Conservation (phyloP, 2,113 vertebrate genomes). For the Egretta garzetta region DNA sequence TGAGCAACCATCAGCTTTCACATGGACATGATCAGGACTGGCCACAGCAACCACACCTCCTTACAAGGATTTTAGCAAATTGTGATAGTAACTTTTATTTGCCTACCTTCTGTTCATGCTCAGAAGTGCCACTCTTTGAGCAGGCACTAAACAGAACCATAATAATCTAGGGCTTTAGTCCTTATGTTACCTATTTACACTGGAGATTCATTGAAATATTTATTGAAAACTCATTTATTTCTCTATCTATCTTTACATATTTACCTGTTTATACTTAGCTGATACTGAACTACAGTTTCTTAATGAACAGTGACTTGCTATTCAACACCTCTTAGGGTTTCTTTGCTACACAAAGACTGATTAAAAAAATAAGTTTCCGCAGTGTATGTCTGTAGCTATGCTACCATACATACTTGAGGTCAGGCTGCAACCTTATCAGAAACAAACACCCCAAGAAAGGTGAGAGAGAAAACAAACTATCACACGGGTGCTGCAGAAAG, state of each 20-base stretch:
- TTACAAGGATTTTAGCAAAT: background rate
- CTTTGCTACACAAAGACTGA: background rate
- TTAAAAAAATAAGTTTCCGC: background rate
- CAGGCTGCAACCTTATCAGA: background rate
- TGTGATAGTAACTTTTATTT: background rate
- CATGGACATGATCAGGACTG: background rate
- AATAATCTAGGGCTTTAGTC: background rate
- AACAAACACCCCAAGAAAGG: background rate
- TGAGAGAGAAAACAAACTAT: background rate
- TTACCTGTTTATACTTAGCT: background rate
- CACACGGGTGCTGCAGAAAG: background rate
- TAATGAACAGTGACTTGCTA: background rate
- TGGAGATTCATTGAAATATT: background rate
- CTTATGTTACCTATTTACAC: background rate
- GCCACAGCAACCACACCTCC: background rate
- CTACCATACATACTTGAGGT: background rate
- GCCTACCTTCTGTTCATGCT: background rate
- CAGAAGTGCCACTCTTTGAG: background rate
- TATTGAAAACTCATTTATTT: background rate
- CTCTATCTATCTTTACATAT: background rate
- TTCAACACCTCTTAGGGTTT: fast-evolving
- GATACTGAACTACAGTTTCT: background rate
- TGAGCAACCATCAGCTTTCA: background rate
- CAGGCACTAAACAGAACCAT: background rate
- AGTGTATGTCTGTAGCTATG: background rate